Base-by-base conservation (phyloP, 2,113 vertebrate genomes). In the Chaenogobius annularis region DNA sequence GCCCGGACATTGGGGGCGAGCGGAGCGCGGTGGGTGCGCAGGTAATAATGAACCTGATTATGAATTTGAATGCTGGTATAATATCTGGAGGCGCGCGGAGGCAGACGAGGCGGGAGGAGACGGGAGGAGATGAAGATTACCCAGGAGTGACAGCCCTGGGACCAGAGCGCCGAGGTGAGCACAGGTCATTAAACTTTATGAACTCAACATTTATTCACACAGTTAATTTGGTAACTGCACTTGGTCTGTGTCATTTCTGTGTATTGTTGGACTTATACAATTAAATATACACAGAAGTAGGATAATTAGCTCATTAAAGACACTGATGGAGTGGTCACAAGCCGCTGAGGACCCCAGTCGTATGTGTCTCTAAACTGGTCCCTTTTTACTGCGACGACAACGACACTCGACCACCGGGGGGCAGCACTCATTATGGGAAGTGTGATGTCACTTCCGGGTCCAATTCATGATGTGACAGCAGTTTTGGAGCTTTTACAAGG, bases 1-100 rank as follows among this genome's bases (percentile, higher is more conserved):
- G 91, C 75, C 73, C 37, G 69, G 52, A 87, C 90, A 85, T 80
- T 56, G 83, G 85, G 86, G 85, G 86, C 8, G 43, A 70, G 68
- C 7, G 12, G n/a, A 15, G 56, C 5, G 54, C 8, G 15, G 11
- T 15, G 75, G 78, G 72, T 19, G 80, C 72, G 78, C 90, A 92
- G 92, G 93, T 94, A 94, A 92, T 93, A 93, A 93, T 91, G 91
- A 93, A 84, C 83, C 70, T 68, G 66, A 79, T 81, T 88, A 14
- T 1, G 81, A 79, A 75, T 81, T 83, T 55, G 54, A 17, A 50
- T 54, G 19, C 81, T 88, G 85, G 87, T 90, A 83, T 89, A 88
- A 89, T 73, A 81, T 83, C 80, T 84, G 72, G 70, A 68, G 85
- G 79, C 77, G 40, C 0, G 70, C 65, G 78, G 65, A 72, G 37